phyloP scores from a whole-genome alignment of 64 coral and sea anemone species.

The Hydrozoanthus tunicans region DNA sequence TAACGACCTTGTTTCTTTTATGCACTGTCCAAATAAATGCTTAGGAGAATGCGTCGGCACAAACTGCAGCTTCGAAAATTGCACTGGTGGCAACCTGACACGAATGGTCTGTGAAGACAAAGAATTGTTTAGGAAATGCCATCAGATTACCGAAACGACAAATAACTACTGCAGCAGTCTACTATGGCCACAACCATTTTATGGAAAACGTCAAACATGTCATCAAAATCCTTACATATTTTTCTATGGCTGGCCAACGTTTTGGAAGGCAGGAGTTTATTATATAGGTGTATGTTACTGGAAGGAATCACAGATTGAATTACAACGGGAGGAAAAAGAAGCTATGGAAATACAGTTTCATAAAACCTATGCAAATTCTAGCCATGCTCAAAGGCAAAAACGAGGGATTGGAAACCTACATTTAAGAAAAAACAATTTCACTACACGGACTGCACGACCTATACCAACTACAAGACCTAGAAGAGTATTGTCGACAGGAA shows the following conservation, averaged over 20 bases:
- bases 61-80: neutral
- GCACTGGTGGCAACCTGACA: neutral
- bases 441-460: no score
- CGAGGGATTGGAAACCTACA: neutral
- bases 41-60: neutral
- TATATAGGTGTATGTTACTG: neutral
- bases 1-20: neutral
- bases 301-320: slow-evolving; percentile 10
- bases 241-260: slow-evolving; percentile 4
- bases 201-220: neutral
- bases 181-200: slow-evolving; percentile 11
- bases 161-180: neutral
- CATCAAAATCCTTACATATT: neutral
- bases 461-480: no score
- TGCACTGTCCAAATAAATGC: slow-evolving; percentile 10
- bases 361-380: neutral
- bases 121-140: neutral
- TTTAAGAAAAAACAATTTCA: neutral
- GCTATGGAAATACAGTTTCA: no score
- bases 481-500: no score
- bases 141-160: neutral
- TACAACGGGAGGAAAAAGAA: neutral
- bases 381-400: neutral
- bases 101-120: neutral
- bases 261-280: slow-evolving; percentile 7